Evolutionary conservation across 2,113 vertebrate species (phyloP), one percentile per base, ranked within the genome.

Genomic region (Dicaeum eximium): DNA sequence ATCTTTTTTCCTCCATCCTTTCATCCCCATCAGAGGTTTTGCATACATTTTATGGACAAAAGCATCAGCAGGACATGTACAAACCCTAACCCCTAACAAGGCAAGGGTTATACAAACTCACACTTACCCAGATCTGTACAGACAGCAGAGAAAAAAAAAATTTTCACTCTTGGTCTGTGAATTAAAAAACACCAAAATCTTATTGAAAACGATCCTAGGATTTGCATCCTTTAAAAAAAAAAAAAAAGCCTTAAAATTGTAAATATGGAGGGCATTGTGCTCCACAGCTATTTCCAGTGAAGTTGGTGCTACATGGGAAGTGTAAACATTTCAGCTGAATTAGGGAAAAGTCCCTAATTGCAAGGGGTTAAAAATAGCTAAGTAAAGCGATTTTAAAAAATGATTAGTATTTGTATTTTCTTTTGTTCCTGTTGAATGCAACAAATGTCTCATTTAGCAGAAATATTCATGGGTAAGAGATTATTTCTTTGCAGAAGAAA

Each of bases 361-460:
- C 60, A 83, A 93, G 50, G 85, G 47, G 84, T 89, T 94, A 96
- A 95, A 95, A 93, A 95, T 44, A 92, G 44, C 44, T 79, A 61
- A 92, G 67, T 56, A 33, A 24, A 95, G 64, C 30, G 21, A 84
- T 80, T 82, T 80, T 82, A 62, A 89, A 70, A 80, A 91, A 75
- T 65, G 17, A 80, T 70, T 69, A 74, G 44, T 53, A 66, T 86
- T 90, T 78, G 28, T 91, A 15, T 92, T 86, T 86, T 53, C 40
- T 31, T 93, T 96, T 89, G 84, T 92, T 92, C 47, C 31, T 60
- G 15, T 35, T 94, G 88, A 95, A 91, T 69, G 61, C 38, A 71
- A 78, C 57, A 95, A 96, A 72, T 53, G 13, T 8, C 50, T 74
- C 64, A 83, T 84, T 89, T 57, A 92, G 47, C 83, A 92, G 80